phyloP scores from a whole-genome alignment of 2,113 vertebrate genomes.

The Myanophis thanlyinensis region DNA sequence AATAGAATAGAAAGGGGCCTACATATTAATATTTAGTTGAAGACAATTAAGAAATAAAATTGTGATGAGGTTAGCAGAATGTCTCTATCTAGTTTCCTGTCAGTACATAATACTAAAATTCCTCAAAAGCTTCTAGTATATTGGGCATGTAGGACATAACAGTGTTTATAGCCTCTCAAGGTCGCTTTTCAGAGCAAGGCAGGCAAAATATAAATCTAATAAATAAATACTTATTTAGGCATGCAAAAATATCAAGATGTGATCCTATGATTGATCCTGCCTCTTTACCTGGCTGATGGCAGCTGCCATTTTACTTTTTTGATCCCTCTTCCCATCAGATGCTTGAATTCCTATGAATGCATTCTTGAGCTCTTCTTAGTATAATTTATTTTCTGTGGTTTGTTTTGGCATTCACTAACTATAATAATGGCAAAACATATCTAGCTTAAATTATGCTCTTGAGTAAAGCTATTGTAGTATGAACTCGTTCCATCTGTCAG shows the following conservation, averaged over 20 bases:
- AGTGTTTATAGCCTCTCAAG: neutral
- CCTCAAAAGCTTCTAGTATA: neutral
- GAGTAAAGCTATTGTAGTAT: neutral
- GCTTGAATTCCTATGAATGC: neutral
- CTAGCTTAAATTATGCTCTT: neutral
- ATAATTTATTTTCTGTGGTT: neutral
- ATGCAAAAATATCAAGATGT: too few species aligned
- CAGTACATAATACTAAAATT: neutral
- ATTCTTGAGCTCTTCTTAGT: neutral
- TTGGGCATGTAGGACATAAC: neutral
- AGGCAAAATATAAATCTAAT: too few species aligned
- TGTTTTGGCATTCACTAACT: neutral
- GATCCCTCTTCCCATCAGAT: too few species aligned
- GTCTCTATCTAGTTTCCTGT: neutral
- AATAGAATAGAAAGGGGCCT: neutral
- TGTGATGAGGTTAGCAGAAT: neutral
- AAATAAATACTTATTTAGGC: neutral
- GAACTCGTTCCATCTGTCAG: neutral
- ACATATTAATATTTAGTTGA: neutral
- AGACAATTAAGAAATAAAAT: neutral
- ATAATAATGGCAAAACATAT: neutral
- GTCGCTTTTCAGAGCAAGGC: too few species aligned
- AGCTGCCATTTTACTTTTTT: too few species aligned
- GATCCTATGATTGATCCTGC: too few species aligned
- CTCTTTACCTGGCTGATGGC: too few species aligned